phyloP scores from a whole-genome alignment of 2,797 vertebrate genomes.

The Karalla daura region DNA sequence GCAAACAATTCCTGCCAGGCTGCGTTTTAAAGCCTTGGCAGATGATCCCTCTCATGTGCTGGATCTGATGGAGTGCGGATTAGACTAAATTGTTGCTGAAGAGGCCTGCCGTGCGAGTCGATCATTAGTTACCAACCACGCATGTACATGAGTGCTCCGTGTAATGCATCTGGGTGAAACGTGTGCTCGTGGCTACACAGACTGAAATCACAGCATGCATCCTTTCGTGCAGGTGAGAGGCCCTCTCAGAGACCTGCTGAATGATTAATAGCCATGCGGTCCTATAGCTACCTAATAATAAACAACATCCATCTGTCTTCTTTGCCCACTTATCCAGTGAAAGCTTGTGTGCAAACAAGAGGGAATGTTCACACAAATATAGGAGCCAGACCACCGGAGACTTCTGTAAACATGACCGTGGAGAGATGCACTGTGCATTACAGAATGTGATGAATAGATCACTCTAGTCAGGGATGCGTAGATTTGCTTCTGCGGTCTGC shows the following conservation, averaged over 20 bases:
- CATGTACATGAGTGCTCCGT: not conserved
- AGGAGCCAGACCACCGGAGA: not conserved
- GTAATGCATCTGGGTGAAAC: conserved; percentile 11
- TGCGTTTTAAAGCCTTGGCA: not conserved
- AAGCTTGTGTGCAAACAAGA: conserved; percentile 42
- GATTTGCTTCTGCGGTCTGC: not conserved
- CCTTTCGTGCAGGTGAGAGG: conserved; percentile 44
- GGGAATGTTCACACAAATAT: conserved; percentile 40
- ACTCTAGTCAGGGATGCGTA: not conserved
- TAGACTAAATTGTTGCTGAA: conserved; percentile 22
- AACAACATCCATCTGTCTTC: conserved; percentile 35
- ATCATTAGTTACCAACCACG: conserved; percentile 24
- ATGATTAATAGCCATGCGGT: conserved; percentile 46
- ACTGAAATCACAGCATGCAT: conserved; percentile 35
- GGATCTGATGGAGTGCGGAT: conserved; percentile 21
- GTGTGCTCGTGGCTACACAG: conserved; percentile 13
- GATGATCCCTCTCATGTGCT: not conserved
- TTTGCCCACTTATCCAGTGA: conserved; percentile 27
- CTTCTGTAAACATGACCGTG: conserved; percentile 13
- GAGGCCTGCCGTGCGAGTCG: conserved; percentile 17
- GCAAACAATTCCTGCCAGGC: conserved; percentile 11
- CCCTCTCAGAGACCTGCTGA: conserved; percentile 38
- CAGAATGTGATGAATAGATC: not conserved
- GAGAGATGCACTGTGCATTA: conserved; percentile 1
- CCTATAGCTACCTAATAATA: conserved; percentile 52